Conservation (phyloP, 2,888 invertebrate genomes). For the Heteropelma amictum region DNA sequence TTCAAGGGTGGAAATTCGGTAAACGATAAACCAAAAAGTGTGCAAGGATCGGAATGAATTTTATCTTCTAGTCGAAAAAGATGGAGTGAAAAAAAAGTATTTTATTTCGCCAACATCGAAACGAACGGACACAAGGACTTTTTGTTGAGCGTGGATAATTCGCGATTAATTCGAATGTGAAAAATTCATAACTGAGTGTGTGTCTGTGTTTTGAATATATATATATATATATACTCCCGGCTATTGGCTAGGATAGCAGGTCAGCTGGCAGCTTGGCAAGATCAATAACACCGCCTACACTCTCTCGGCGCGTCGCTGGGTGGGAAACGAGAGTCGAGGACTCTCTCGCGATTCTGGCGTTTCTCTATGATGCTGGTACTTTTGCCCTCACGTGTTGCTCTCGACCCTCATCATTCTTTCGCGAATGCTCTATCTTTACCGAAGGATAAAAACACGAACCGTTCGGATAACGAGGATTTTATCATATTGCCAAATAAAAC, state of each 20-base stretch:
- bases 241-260: constrained; percentile 60
- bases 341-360: constrained; percentile 22
- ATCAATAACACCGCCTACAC: constrained; percentile 66
- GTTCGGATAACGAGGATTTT: not conserved
- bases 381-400: constrained; percentile 41
- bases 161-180: no score
- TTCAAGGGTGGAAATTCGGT: no score
- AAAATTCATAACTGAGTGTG: no score
- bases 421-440: not conserved
- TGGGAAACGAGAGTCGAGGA: constrained; percentile 5
- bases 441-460: not conserved
- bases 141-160: no score
- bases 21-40: no score
- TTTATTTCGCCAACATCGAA: no score
- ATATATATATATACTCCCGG: no score
- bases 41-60: no score
- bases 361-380: constrained; percentile 20
- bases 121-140: no score
- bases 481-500: not conserved
- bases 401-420: not conserved
- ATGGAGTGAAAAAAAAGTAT: no score
- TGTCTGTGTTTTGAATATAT: no score
- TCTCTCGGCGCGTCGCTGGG: constrained; percentile 53
- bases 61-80: no score
- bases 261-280: constrained; percentile 60